These are phyloP conservation scores for Pachyrhynchus sulphureomaculatus DNA, from an alignment of 1,140 invertebrate genomes.

Conservation along the genomic window DNA sequence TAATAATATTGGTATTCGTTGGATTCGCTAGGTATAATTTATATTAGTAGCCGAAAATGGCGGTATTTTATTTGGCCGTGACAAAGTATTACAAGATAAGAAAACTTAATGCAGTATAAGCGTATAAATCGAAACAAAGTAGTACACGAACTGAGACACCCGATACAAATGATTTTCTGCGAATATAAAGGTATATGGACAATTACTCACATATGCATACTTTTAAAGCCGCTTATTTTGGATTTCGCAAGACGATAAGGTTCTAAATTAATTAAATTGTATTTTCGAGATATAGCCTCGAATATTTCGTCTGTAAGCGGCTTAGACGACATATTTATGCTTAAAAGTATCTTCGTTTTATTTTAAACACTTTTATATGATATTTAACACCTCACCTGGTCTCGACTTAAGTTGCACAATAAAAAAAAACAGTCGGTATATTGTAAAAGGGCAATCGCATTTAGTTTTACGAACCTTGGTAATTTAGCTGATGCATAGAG, in stretches of 20 bases:
- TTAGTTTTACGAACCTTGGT: conserved; percentile 9
- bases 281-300: conserved; percentile 22
- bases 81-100: too few relatives aligned
- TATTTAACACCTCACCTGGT: conserved; percentile 25
- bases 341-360: conserved; percentile 13
- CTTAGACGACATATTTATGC: conserved; percentile 29
- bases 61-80: too few relatives aligned
- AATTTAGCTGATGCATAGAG: not conserved
- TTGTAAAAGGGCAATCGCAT: conserved; percentile 20
- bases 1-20: too few relatives aligned
- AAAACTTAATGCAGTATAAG: too few relatives aligned
- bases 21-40: too few relatives aligned
- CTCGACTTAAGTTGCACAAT: conserved; percentile 15
- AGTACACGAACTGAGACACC: too few relatives aligned
- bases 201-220: too few relatives aligned
- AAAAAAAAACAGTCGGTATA: conserved; percentile 2
- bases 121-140: too few relatives aligned
- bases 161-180: too few relatives aligned
- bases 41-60: too few relatives aligned
- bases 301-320: conserved; percentile 20
- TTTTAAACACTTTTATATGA: conserved; percentile 27
- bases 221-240: too few relatives aligned
- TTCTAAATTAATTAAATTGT: conserved; percentile 29
- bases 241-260: conserved; percentile 22
- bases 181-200: too few relatives aligned